Evolutionary conservation across 1,140 invertebrate species (phyloP), one percentile per base, ranked within the genome.

Genomic region (Papilio machaon): DNA sequence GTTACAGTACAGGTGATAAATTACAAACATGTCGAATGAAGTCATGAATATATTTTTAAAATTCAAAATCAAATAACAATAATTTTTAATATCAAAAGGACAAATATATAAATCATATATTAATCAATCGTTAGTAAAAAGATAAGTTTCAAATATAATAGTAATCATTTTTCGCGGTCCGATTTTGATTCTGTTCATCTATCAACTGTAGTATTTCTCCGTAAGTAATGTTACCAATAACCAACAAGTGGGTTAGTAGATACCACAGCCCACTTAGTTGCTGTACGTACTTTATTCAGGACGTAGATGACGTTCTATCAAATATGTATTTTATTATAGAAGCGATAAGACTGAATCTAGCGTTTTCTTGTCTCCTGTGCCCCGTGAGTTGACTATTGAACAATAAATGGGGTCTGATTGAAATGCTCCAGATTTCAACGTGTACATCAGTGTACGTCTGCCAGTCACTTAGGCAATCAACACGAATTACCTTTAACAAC

Each of bases 381-480:
- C 23, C 38, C n/a, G 47, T n/a, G 77, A 78, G 76, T 19, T 60
- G 54, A 58, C 23, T 79, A 86, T 86, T 85, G 80, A 85, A 84
- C 60, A 83, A 77, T 90, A 91, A 90, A 90, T 90, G 90, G 88
- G 81, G 54, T 81, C 73, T 89, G 87, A 91, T 91, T 91, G 88
- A 89, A 90, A 87, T 86, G 90, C 86, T 90, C 90, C 86, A 91
- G 89, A 91, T 91, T 91, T 89, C 81, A 85, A 84, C 84, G 81
- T 78, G 78, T 85, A 82, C 80, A 79, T 81, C 52, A 79, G 81
- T 43, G 47, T 73, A 49, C 77, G 81, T 85, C 30, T 82, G 80
- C 30, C 76, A 73, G 70, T 80, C 82, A 81, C 73, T 79, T 64
- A 73, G 73, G 81, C 76, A 80, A 76, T 81, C 73, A 67, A 67